These are phyloP conservation scores for Parambassis ranga DNA, from an alignment of 2,797 vertebrate genomes.

Conservation along the genomic window DNA sequence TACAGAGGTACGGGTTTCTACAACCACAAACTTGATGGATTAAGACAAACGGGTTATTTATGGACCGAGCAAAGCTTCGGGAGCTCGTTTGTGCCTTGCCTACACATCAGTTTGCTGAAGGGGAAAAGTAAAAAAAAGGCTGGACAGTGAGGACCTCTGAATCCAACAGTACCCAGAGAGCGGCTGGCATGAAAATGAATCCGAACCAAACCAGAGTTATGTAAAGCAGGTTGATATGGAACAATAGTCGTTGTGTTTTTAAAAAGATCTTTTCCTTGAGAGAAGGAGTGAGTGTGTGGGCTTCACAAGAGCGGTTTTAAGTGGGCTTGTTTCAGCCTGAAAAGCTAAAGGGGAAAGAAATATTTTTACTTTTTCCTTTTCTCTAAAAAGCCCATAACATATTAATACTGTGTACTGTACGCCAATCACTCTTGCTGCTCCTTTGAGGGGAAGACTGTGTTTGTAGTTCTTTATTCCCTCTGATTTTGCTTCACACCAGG, in stretches of 20 bases:
- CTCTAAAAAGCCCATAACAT: constrained; percentile 15
- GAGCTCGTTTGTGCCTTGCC: constrained; percentile 64
- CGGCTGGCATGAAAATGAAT: constrained; percentile 47
- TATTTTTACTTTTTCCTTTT: constrained; percentile 39
- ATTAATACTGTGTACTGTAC: constrained; percentile 4
- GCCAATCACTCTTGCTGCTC: neutral
- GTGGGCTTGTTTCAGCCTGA: constrained; percentile 37
- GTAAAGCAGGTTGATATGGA: constrained; percentile 50
- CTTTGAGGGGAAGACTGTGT: neutral
- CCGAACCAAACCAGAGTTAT: constrained; percentile 54
- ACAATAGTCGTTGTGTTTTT: constrained; percentile 22
- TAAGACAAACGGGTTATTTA: constrained; percentile 78
- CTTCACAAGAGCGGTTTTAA: constrained; percentile 32
- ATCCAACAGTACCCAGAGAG: constrained; percentile 43
- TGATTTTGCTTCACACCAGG: neutral
- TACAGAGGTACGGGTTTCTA: constrained; percentile 46
- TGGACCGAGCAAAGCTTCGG: constrained; percentile 52
- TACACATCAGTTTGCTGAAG: constrained; percentile 72
- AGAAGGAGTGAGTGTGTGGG: constrained; percentile 55
- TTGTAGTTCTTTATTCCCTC: constrained; percentile 10
- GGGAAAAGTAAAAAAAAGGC: constrained; percentile 48
- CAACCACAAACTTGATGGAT: constrained; percentile 73
- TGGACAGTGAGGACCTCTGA: constrained; percentile 57
- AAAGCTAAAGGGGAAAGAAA: constrained; percentile 40
- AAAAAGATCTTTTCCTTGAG: constrained; percentile 26